A percentile compares a stretch with the other conserved stretches of the same genome.
phyloP scores from a whole-genome alignment of 2,888 invertebrate genomes.

The Saturnia japonica region DNA sequence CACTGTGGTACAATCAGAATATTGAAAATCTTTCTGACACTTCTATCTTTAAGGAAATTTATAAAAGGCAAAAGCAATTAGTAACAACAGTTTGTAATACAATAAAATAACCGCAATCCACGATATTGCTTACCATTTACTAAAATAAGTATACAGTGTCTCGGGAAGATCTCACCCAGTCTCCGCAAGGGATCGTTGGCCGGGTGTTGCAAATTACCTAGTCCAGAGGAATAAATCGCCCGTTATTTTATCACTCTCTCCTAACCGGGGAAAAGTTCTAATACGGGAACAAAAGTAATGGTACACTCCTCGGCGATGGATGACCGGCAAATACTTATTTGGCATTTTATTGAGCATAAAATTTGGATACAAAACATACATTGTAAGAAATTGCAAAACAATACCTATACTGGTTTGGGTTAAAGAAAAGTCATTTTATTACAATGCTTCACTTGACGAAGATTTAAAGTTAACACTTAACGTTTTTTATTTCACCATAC shows the following conservation, averaged over 20 bases:
- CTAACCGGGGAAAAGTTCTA: conserved; percentile 39
- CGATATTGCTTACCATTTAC: conserved; percentile 8
- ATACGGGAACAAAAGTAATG: conserved; percentile 14
- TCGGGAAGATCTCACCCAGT: conserved; percentile 40
- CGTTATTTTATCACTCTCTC: conserved; percentile 67
- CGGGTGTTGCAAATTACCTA: conserved; percentile 66
- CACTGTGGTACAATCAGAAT: background rate
- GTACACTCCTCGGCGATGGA: conserved; percentile 6
- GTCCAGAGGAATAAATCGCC: conserved; percentile 58
- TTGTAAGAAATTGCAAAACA: too few relatives aligned
- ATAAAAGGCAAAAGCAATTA: conserved; percentile 4
- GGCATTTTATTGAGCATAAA: conserved; percentile 9
- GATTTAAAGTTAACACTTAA: too few relatives aligned
- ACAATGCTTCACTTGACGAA: too few relatives aligned
- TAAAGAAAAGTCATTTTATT: too few relatives aligned
- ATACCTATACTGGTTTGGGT: too few relatives aligned
- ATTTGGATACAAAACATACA: background rate
- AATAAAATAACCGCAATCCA: conserved; percentile 9
- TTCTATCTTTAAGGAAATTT: background rate
- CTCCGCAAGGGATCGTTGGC: conserved; percentile 40
- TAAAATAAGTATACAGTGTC: conserved; percentile 8
- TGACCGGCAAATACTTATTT: conserved; percentile 16
- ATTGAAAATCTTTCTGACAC: background rate
- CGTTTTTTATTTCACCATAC: too few relatives aligned
- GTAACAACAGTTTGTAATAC: conserved; percentile 8